Conservation (phyloP, 2,113 vertebrate genomes). For the Neogale vison region DNA sequence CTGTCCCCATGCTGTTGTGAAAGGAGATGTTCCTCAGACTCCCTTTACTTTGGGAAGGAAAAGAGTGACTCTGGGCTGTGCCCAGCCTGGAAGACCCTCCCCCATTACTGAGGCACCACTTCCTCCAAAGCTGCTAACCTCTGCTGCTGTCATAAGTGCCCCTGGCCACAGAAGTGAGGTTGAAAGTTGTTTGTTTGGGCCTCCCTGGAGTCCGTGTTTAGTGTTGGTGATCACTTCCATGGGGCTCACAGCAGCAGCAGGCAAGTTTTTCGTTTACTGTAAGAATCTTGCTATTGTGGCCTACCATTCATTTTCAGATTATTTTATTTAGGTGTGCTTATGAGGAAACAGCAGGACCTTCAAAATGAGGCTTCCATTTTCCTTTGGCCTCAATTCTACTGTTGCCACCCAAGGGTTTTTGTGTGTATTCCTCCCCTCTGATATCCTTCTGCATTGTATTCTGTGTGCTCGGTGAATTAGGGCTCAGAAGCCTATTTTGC, state of each 20-base stretch:
- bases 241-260: not conserved
- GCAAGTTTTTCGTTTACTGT: not conserved
- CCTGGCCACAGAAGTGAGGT: not conserved
- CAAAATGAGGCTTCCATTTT: not conserved
- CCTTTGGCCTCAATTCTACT: not conserved
- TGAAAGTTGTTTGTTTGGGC: not conserved
- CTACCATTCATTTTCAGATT: not conserved
- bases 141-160: not conserved
- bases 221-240: not conserved
- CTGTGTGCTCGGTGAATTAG: not conserved
- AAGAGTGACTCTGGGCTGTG: not conserved
- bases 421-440: not conserved
- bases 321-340: not conserved
- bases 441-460: not conserved
- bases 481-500: not conserved
- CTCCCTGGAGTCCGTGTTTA: not conserved
- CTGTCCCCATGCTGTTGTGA: not conserved
- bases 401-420: not conserved
- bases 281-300: not conserved
- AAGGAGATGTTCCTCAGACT: not conserved
- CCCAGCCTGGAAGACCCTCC: not conserved
- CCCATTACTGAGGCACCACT: not conserved
- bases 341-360: not conserved
- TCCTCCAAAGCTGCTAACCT: not conserved
- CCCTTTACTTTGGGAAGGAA: not conserved